phyloP scores from a whole-genome alignment of 2,888 invertebrate genomes.

The Heteropelma amictum region DNA sequence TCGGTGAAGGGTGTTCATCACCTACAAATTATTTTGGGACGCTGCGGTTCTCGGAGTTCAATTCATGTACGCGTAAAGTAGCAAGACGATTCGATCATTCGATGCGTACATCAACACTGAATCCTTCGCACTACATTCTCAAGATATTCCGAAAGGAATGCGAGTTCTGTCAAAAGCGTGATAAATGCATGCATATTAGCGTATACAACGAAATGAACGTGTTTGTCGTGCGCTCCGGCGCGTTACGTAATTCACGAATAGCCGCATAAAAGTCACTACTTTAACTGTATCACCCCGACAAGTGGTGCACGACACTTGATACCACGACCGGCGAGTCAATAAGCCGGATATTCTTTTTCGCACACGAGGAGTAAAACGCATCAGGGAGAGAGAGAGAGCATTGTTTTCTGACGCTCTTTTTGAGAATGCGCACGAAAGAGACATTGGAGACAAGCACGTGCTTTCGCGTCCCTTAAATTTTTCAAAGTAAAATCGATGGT shows the following conservation, averaged over 20 bases:
- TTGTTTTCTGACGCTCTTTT: neutral
- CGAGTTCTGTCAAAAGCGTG: no score
- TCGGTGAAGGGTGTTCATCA: no score
- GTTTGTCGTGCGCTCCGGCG: neutral
- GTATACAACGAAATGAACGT: no score
- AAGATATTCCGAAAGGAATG: no score
- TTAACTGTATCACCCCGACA: constrained; percentile 9
- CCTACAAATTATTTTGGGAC: no score
- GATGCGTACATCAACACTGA: no score
- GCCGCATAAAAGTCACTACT: constrained; percentile 21
- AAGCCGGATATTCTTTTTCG: neutral
- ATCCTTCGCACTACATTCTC: no score
- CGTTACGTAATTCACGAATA: constrained; percentile 26
- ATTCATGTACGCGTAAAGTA: no score
- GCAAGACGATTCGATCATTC: no score
- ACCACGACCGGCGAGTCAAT: constrained; percentile 23
- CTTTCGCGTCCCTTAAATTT: neutral
- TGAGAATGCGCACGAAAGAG: neutral
- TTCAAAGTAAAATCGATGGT: no score
- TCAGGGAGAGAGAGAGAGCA: neutral
- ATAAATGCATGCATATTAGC: neutral
- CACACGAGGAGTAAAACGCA: neutral
- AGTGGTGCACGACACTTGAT: constrained; percentile 26
- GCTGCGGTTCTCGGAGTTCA: no score
- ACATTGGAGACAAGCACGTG: constrained; percentile 4